Percentiles rank a stretch among this genome's conserved stretches.
phyloP scores from a whole-genome alignment of 2,797 vertebrate genomes.

The Decapterus maruadsi region DNA sequence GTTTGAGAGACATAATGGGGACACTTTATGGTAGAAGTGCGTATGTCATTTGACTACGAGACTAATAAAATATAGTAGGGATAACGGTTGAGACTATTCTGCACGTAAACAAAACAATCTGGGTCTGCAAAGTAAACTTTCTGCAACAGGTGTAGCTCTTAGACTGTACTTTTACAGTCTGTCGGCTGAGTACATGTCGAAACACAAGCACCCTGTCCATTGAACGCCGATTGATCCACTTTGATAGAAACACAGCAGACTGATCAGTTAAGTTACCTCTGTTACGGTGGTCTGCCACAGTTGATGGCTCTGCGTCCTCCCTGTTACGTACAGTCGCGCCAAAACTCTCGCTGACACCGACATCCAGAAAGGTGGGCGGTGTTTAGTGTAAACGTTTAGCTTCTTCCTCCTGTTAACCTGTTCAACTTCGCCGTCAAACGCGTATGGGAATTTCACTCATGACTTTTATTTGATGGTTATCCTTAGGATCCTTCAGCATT shows the following conservation, averaged over 20 bases:
- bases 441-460: rapidly evolving
- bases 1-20: too few relatives aligned
- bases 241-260: background rate
- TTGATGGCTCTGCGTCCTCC: background rate
- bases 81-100: background rate
- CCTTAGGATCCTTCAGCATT: rapidly evolving
- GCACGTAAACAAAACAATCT: background rate
- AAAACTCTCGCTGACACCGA: conserved; percentile 41
- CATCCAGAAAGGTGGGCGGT: background rate
- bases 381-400: background rate
- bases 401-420: background rate
- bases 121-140: background rate
- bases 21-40: too few relatives aligned
- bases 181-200: background rate
- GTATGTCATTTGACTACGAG: too few relatives aligned
- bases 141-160: background rate
- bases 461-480: background rate
- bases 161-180: background rate
- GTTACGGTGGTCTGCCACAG: conserved; percentile 33
- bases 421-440: background rate
- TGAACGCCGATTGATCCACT: background rate
- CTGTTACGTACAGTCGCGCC: conserved; percentile 43
- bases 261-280: conserved; percentile 54
- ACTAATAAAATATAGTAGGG: too few relatives aligned
- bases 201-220: rapidly evolving